Evolutionary conservation across 2,113 vertebrate species (phyloP), one percentile per base, ranked within the genome.

Genomic region (Neofelis nebulosa): DNA sequence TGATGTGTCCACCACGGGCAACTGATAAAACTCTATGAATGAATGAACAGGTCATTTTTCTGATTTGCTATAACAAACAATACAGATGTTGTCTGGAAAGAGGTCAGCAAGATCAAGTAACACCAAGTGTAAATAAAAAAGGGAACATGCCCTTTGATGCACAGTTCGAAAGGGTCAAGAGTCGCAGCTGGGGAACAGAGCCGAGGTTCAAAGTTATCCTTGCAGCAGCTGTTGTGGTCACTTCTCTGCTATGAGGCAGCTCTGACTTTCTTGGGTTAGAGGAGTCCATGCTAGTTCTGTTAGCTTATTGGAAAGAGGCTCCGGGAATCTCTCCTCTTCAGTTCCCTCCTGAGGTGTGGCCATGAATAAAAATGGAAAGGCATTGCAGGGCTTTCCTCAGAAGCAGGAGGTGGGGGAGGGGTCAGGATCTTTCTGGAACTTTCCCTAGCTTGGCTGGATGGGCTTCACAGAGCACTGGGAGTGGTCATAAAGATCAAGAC

Each of bases 41-140:
- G 87, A 94, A 81, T 71, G 79, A 95, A 29, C 68, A 79, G 52
- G 48, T 89, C 81, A 68, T 71, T 82, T 83, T 65, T 92, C 76
- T 92, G 71, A 78, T 97, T 97, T 87, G 69, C 21, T 65, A 1
- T 69, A 95, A 87, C 31, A 88, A 89, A 91, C 45, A 76, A 88
- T 93, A 90, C 83, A 84, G 63, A 90, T 91, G 63, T 65, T 94
- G 3, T 81, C 80, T 96, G 69, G 80, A 81, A 95, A 94, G 74
- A 74, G 63, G 74, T 92, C 92, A 76, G 68, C 36, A 76, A 82
- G 82, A 89, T 92, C 82, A 90, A 93, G 73, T 82, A 45, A 96
- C 9, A 11, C n/a, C 52, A 92, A 94, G 27, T 66, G 7, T 89
- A 89, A 93, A 61, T 21, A 66, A 80, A 66, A 79, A 71, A 74